Evolutionary conservation across 2,797 vertebrate species (phyloP), one percentile per base, ranked within the genome.

Genomic region (Phataginus tetradactyla): DNA sequence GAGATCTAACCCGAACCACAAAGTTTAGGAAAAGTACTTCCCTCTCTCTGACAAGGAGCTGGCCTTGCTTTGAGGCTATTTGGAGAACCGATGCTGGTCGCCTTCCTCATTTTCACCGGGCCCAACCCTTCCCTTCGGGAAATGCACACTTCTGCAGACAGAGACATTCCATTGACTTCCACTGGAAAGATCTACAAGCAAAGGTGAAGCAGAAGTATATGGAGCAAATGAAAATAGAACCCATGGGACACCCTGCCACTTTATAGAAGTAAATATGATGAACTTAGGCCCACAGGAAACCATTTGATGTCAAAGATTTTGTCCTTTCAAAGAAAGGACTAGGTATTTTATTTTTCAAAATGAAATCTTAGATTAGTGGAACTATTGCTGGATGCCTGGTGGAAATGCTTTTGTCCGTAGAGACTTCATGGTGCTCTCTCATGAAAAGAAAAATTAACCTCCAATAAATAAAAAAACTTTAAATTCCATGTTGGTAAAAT

Each of bases 391-490:
- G 69, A 8, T 94, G 95, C 91, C 96, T 80, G 49, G 69, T 94
- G 85, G 94, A 96, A 97, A 97, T n/a, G 69, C 34, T 69, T 49
- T 72, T 39, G 63, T 87, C 96, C 68, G 7, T 14, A 34, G 96
- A 85, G 95, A 86, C 68, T 77, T 85, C 29, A 18, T 53, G 68
- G 68, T 69, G 27, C 37, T 96, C 90, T 97, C 94, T 25, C 20
- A 17, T 79, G 78, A 75, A 97, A 96, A 98, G 96, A 98, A 98
- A 98, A 97, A 98, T 97, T 98, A 97, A 98, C 64, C 94, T 90
- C 85, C 95, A 95, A 93, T 97, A 95, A 96, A 96, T 96, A 97
- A 97, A 97, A 95, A 96, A 90, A 71, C 84, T 86, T 96, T 96
- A 90, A 97, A 94, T 95, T 98, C 91, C 83, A 34, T 78, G 84